These are phyloP conservation scores for cattle (Bos taurus) DNA, from an alignment of 2,113 vertebrate genomes.

Conservation along the genomic window ARS-UCD2.0 NC_037343.1:28779001-28779500, in stretches of 20 bases:
- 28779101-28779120: not conserved
- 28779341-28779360: not conserved
- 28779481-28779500: not conserved
- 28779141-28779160: not conserved
- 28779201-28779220: not conserved
- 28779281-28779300: not conserved
- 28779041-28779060: not conserved
- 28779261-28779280: not conserved
- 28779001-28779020: not conserved
- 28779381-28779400: not conserved
- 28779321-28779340: not conserved
- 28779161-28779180: not conserved
- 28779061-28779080: not conserved
- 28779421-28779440: not conserved
- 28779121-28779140: not conserved
- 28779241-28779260: not conserved
- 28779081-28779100: not conserved
- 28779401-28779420: not conserved
- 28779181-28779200: fast-evolving
- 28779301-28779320: not conserved
- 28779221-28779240: not conserved
- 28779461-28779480: not conserved
- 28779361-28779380: not conserved
- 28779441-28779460: not conserved
- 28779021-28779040: not conserved